Evolutionary conservation across 2,888 invertebrate genomes (phyloP).

Genomic region (Machimus rusticus): DNA sequence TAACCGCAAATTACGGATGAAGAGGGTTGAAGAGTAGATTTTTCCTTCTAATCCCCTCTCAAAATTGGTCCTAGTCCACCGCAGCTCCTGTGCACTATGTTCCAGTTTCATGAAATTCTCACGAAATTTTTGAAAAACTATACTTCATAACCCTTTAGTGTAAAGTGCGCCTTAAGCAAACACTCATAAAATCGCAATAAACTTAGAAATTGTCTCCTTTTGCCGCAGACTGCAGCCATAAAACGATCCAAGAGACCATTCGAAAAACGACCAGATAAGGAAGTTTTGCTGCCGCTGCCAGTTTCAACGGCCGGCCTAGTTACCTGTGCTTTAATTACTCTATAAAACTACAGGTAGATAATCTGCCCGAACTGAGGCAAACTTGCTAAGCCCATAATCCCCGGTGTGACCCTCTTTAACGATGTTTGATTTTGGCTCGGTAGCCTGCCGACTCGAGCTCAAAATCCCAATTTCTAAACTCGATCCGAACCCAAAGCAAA

Average conservation of each 20-base stretch:
- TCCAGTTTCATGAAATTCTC: not conserved
- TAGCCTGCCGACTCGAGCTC: not conserved
- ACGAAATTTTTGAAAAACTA: not conserved
- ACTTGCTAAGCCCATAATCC: not conserved
- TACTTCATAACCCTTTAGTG: not conserved
- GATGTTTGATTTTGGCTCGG: slow-evolving; percentile 4
- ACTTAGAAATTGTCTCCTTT: not conserved
- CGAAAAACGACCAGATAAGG: not conserved
- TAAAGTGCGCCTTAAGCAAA: not conserved
- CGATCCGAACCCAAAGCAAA: not conserved
- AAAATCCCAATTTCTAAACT: not conserved
- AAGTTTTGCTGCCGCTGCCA: not conserved
- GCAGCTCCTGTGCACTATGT: not conserved
- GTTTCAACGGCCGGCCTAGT: not conserved
- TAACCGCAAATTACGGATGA: not conserved
- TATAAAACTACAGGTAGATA: slow-evolving; percentile 26
- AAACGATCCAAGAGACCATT: not conserved
- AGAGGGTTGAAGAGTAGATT: not conserved
- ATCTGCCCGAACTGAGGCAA: not conserved
- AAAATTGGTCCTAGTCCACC: not conserved
- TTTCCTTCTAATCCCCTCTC: not conserved
- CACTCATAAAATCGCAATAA: not conserved
- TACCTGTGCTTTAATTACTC: slow-evolving; percentile 16
- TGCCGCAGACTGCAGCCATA: not conserved
- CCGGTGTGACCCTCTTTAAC: not conserved